Percentiles rank a stretch among this genome's conserved stretches.
These are phyloP conservation scores for Aurelia coerulea DNA, from an alignment of 30 jellyfish, hydroid and myxozoan genomes.

Conservation along the genomic window DNA sequence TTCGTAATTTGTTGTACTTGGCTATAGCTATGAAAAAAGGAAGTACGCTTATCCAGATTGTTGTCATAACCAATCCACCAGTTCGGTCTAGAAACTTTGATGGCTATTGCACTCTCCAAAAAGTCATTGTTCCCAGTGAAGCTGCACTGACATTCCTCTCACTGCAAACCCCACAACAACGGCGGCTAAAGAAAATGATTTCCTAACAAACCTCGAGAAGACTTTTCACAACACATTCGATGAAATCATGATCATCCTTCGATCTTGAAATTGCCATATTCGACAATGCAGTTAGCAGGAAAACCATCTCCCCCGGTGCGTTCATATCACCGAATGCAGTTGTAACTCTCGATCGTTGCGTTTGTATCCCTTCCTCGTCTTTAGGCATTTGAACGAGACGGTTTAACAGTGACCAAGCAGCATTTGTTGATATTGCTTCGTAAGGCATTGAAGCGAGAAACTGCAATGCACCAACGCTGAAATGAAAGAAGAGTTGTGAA, in stretches of 20 bases:
- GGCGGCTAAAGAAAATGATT: too few species aligned
- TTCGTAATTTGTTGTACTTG: too few species aligned
- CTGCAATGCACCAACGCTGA: constrained; percentile 88
- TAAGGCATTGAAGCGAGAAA: constrained; percentile 96
- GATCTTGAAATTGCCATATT: constrained; percentile 89
- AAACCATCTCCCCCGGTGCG: constrained; percentile 83
- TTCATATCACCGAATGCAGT: constrained; percentile 18
- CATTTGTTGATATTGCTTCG: constrained; percentile 86
- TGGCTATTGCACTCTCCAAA: too few species aligned
- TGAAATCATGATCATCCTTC: constrained; percentile 68
- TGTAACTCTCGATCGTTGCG: neutral
- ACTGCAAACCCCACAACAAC: too few species aligned
- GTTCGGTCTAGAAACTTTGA: too few species aligned
- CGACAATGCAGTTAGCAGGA: constrained; percentile 79
- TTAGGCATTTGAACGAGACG: constrained; percentile 30
- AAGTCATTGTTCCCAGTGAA: too few species aligned
- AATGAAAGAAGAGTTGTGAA: neutral
- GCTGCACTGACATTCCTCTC: too few species aligned
- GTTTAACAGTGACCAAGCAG: constrained; percentile 78
- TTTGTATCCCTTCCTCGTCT: neutral
- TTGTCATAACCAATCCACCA: too few species aligned
- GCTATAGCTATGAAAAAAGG: too few species aligned
- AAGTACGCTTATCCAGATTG: too few species aligned
- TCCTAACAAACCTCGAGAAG: constrained; percentile 65
- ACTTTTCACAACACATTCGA: constrained; percentile 51